Conservation (phyloP, 2,888 invertebrate species). For the Diadegma fenestrale region DNA sequence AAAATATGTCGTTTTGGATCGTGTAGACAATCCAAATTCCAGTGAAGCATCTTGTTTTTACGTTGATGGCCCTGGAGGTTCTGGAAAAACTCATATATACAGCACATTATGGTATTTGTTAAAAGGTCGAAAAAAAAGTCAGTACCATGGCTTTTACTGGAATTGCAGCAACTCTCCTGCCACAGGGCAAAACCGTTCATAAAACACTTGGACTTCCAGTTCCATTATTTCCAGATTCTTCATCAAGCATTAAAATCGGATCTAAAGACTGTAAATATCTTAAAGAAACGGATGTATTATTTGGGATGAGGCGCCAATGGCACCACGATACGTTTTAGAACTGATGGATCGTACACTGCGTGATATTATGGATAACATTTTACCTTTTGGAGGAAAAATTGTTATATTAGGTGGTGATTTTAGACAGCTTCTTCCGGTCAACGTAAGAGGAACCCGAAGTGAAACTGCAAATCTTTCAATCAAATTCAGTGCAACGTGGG, state of each 20-base stretch:
- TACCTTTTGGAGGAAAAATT: slow-evolving; percentile 68
- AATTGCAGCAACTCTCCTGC: slow-evolving; percentile 24
- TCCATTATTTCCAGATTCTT: slow-evolving; percentile 62
- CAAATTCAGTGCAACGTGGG: slow-evolving; percentile 15
- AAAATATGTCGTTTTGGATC: slow-evolving; percentile 75
- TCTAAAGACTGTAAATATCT: slow-evolving; percentile 66
- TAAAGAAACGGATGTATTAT: slow-evolving; percentile 66
- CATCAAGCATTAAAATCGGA: slow-evolving; percentile 65
- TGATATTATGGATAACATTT: slow-evolving; percentile 68
- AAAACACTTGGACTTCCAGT: slow-evolving; percentile 66
- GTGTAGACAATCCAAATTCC: slow-evolving; percentile 13
- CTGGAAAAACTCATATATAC: slow-evolving; percentile 18
- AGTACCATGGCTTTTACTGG: slow-evolving; percentile 48
- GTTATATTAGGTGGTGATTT: slow-evolving; percentile 65
- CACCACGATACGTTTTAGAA: slow-evolving; percentile 69
- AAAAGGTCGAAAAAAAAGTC: slow-evolving; percentile 34
- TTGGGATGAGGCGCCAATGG: slow-evolving; percentile 74
- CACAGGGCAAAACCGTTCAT: slow-evolving; percentile 29
- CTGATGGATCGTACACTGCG: slow-evolving; percentile 67
- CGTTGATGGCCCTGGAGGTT: no score
- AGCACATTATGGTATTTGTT: slow-evolving; percentile 44
- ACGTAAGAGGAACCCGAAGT: background rate
- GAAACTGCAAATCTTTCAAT: no score
- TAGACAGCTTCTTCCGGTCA: slow-evolving; percentile 43
- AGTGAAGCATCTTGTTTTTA: slow-evolving; percentile 39